Evolutionary conservation across 2,797 vertebrate genomes (phyloP).

Genomic region (Simalia tracyae): DNA sequence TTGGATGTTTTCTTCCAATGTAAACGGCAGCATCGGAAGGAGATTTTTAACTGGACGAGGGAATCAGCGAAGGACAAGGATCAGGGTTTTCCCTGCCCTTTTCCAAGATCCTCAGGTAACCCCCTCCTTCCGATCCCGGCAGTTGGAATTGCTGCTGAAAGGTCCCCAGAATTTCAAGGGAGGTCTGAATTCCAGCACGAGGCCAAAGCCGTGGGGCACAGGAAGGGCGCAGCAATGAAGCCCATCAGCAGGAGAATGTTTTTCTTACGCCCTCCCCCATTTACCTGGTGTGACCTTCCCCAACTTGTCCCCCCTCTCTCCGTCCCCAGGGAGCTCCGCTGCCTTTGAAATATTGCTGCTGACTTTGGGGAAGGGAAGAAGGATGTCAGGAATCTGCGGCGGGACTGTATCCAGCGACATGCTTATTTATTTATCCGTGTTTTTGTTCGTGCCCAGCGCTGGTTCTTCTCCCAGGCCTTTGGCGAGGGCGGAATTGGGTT

Average conservation of each 20-base stretch:
- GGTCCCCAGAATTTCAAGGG: too few relatives aligned
- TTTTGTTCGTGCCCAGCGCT: too few relatives aligned
- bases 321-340: neutral
- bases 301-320: neutral
- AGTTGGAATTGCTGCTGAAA: too few relatives aligned
- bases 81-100: too few relatives aligned
- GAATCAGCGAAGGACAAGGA: too few relatives aligned
- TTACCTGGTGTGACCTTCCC: neutral
- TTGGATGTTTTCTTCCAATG: neutral
- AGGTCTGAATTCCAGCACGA: too few relatives aligned
- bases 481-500: too few relatives aligned
- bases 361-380: neutral
- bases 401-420: slow-evolving; percentile 15
- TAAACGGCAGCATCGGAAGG: neutral
- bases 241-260: neutral
- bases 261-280: neutral
- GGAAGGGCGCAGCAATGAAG: too few relatives aligned
- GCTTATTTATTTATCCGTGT: neutral
- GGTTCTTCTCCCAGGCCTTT: too few relatives aligned
- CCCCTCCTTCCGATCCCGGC: too few relatives aligned
- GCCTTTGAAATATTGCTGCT: neutral
- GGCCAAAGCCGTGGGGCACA: too few relatives aligned
- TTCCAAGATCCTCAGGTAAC: too few relatives aligned
- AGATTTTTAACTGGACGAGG: neutral
- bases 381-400: neutral